These are phyloP conservation scores for Oxyteleia sp. DNA, from an alignment of 2,888 invertebrate genomes.

Conservation along the genomic window DNA sequence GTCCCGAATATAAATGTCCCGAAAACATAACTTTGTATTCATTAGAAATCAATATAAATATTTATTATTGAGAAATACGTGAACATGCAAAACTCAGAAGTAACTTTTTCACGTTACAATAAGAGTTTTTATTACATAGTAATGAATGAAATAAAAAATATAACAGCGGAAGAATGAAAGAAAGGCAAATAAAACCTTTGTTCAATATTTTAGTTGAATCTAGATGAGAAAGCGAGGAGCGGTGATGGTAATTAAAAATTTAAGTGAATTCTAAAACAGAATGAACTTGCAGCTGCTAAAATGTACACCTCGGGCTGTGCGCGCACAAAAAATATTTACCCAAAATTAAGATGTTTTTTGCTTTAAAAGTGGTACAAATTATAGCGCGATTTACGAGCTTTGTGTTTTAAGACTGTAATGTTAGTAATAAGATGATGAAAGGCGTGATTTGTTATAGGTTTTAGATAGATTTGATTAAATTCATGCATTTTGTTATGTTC, in stretches of 20 bases:
- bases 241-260: conserved; percentile 28
- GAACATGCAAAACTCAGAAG: no score
- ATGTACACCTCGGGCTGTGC: conserved; percentile 26
- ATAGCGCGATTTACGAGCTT: not conserved
- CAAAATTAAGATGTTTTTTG: conserved; percentile 12
- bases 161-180: conserved; percentile 7
- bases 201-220: conserved; percentile 30
- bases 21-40: no score
- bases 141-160: no score
- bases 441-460: no score
- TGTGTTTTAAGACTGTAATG: not conserved
- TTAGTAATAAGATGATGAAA: no score
- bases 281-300: conserved; percentile 31
- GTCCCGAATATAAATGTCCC: no score
- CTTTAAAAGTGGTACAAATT: conserved; percentile 3
- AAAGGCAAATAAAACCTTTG: conserved; percentile 27
- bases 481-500: not conserved
- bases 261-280: conserved; percentile 22
- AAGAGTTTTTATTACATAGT: no score
- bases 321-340: conserved; percentile 20
- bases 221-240: conserved; percentile 11
- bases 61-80: no score
- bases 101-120: no score
- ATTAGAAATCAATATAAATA: no score
- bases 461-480: no score